These are phyloP conservation scores for Notarius lentiginosus DNA, from an alignment of 2,113 vertebrate species.

Conservation along the genomic window DNA sequence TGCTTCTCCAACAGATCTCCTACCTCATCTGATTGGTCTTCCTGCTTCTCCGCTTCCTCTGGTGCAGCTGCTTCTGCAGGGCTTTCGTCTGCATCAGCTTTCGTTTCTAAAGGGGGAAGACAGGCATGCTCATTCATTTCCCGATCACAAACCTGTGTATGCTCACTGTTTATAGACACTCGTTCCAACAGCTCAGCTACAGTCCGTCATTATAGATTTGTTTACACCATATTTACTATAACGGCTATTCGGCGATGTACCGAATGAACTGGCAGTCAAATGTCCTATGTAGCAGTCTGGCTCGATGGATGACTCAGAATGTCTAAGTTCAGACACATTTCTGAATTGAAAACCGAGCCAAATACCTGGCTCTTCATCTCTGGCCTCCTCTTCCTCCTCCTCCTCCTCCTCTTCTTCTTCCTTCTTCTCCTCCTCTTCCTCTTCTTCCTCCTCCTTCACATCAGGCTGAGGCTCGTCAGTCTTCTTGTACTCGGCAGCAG, in stretches of 20 bases:
- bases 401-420: slow-evolving; percentile 72
- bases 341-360: neutral
- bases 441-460: slow-evolving; percentile 84
- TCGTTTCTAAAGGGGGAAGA: neutral
- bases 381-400: slow-evolving; percentile 57
- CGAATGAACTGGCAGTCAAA: neutral
- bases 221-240: too few species aligned
- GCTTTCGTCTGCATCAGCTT: slow-evolving; percentile 15
- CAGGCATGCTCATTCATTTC: neutral
- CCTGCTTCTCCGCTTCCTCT: slow-evolving; percentile 54
- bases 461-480: slow-evolving; percentile 95
- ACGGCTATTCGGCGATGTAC: neutral
- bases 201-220: neutral
- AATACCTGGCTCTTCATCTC: slow-evolving; percentile 40
- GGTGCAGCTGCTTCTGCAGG: slow-evolving; percentile 48
- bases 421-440: slow-evolving; percentile 57
- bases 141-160: neutral
- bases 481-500: slow-evolving; percentile 89
- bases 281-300: neutral
- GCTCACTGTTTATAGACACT: neutral
- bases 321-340: neutral
- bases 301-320: neutral
- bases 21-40: slow-evolving; percentile 59
- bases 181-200: neutral
- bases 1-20: too few species aligned